Evolutionary conservation across 1,140 invertebrate genomes (phyloP).

Genomic region (Delia radicum): DNA sequence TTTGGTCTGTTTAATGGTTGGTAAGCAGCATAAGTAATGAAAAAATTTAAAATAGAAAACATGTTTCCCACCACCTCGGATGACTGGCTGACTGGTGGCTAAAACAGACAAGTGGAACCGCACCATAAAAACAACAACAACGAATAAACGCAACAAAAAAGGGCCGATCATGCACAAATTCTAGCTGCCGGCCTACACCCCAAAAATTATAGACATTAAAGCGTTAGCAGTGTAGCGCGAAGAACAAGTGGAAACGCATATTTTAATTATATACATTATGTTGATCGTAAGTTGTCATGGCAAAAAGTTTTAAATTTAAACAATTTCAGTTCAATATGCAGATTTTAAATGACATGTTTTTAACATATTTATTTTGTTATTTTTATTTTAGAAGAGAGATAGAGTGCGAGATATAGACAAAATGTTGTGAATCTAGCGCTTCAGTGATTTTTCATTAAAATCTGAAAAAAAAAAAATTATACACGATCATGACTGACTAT

Average conservation of each 20-base stretch:
- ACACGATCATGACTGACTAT: not conserved
- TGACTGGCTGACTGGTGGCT: not conserved
- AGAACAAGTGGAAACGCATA: not conserved
- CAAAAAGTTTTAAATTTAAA: not conserved
- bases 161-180: constrained; percentile 16
- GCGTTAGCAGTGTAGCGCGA: not conserved
- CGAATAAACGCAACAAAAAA: constrained; percentile 1
- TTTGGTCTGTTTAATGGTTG: not conserved
- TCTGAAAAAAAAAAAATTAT: not conserved
- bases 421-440: not conserved
- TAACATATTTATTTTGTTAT: too few species aligned
- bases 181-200: constrained; percentile 5
- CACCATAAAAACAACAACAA: not conserved
- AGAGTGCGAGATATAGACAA: not conserved
- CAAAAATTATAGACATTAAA: not conserved
- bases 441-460: constrained; percentile 12
- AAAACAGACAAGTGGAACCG: not conserved
- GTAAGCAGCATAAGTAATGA: not conserved
- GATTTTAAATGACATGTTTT: not conserved
- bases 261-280: not conserved
- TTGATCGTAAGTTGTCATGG: not conserved
- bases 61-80: constrained; percentile 15
- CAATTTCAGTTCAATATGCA: constrained; percentile 8
- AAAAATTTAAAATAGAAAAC: not conserved
- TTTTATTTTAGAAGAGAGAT: not conserved